These are phyloP conservation scores for Ambastaia sidthimunki DNA, from an alignment of 2,797 vertebrate species.

Conservation along the genomic window DNA sequence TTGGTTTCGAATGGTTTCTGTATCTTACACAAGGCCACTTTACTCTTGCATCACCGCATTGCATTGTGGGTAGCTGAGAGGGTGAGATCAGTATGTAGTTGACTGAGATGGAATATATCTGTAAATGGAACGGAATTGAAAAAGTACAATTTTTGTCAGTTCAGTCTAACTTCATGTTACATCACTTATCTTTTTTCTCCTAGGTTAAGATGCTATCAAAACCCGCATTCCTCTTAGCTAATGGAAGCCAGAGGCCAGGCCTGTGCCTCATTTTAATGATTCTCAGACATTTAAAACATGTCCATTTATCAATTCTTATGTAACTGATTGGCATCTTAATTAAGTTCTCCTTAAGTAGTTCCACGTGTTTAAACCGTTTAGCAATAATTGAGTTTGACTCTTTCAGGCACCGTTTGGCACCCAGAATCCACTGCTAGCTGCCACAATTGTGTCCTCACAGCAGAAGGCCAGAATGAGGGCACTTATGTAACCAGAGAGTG, in stretches of 20 bases:
- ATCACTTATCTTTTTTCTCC: slow-evolving; percentile 20
- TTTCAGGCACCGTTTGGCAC: not conserved
- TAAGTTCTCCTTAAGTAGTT: slow-evolving; percentile 7
- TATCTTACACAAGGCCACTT: not conserved
- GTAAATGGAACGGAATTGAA: not conserved
- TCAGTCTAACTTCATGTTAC: not conserved
- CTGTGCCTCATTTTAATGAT: slow-evolving; percentile 8
- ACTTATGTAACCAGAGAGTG: slow-evolving; percentile 35
- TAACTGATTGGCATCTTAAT: slow-evolving; percentile 31
- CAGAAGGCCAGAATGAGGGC: slow-evolving; percentile 10
- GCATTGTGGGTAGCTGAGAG: not conserved
- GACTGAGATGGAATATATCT: not conserved
- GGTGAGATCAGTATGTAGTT: no score
- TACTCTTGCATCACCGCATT: not conserved
- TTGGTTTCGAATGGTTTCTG: not conserved
- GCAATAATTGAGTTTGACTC: slow-evolving; percentile 29
- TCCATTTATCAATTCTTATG: slow-evolving; percentile 1
- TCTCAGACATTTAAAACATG: slow-evolving; percentile 15
- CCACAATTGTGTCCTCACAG: not conserved
- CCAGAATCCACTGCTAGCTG: slow-evolving; percentile 13
- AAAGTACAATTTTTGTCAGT: slow-evolving; percentile 8
- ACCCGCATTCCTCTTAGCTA: slow-evolving; percentile 3
- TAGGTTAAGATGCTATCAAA: slow-evolving; percentile 29
- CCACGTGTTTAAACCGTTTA: not conserved
- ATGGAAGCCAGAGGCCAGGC: slow-evolving; percentile 28